phyloP scores from a whole-genome alignment of 1,140 invertebrate genomes.

The Drosophila chauvacae region DNA sequence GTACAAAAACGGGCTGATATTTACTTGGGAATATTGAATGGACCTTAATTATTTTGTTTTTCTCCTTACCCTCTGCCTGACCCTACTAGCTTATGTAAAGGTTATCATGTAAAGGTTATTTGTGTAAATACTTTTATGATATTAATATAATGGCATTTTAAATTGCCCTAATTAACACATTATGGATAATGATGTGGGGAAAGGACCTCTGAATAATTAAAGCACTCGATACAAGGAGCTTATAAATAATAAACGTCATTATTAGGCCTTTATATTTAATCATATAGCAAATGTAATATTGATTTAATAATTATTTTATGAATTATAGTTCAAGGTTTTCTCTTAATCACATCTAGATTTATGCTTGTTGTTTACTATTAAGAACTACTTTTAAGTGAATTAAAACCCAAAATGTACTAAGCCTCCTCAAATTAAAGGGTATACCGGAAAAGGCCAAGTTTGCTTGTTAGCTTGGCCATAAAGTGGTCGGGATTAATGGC shows the following conservation, averaged over 20 bases:
- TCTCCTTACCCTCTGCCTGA: no score
- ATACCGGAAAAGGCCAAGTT: conserved; percentile 50
- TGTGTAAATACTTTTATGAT: not conserved
- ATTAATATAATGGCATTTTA: conserved; percentile 17
- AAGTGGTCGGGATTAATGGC: conserved; percentile 78
- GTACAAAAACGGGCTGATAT: not conserved
- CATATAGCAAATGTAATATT: not conserved
- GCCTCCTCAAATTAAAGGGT: conserved; percentile 5
- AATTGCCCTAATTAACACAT: conserved; percentile 5
- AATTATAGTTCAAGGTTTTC: not conserved
- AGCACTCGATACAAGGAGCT: not conserved
- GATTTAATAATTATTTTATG: not conserved
- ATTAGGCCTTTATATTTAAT: not conserved
- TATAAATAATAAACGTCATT: not conserved
- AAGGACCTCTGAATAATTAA: conserved; percentile 5
- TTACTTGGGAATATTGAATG: not conserved
- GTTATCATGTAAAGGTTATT: not conserved
- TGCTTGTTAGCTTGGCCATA: conserved; percentile 65
- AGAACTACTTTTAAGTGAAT: no score
- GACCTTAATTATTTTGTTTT: not conserved
- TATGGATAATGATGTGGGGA: conserved; percentile 1
- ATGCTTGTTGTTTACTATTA: not conserved
- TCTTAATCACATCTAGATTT: no score
- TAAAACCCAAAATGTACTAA: not conserved
- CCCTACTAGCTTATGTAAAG: not conserved